Percentiles rank a stretch among this genome's conserved stretches.
Evolutionary conservation across 2,797 vertebrate genomes (phyloP).

Genomic region (Gallinago nigripennis): DNA sequence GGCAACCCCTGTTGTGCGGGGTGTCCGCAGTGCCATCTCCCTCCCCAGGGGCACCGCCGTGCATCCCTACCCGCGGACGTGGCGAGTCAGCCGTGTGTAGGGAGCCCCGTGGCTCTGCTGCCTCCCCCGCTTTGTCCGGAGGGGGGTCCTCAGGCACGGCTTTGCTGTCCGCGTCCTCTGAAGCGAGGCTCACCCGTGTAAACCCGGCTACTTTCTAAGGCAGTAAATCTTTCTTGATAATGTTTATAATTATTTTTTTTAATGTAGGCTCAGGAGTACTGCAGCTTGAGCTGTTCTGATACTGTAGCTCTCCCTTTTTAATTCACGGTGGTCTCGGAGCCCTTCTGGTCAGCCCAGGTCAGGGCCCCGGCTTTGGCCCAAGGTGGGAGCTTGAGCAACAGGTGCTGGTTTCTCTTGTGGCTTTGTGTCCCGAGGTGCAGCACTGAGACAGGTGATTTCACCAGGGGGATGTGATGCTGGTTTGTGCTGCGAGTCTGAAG

Average conservation of each 20-base stretch:
- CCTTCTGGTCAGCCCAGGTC: too few relatives aligned
- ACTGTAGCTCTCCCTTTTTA: rapidly evolving
- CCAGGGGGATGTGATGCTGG: neutral
- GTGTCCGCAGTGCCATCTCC: too few relatives aligned
- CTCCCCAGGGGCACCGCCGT: rapidly evolving
- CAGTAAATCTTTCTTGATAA: neutral
- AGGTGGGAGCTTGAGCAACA: rapidly evolving
- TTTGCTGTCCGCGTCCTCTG: neutral
- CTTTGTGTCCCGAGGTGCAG: rapidly evolving
- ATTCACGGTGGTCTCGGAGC: rapidly evolving
- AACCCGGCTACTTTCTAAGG: neutral
- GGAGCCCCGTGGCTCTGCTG: neutral
- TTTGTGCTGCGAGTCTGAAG: rapidly evolving
- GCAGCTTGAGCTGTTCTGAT: neutral
- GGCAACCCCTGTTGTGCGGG: neutral
- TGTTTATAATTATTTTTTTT: too few relatives aligned
- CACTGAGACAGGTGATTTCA: too few relatives aligned
- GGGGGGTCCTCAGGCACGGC: neutral
- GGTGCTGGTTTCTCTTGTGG: neutral
- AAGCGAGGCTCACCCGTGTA: too few relatives aligned
- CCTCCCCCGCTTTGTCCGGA: too few relatives aligned
- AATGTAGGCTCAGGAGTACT: rapidly evolving
- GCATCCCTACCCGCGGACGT: rapidly evolving
- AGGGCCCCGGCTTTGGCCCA: rapidly evolving
- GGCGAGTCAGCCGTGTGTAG: too few relatives aligned